Evolutionary conservation across 2,888 invertebrate genomes (phyloP), one percentile per base, ranked within the genome.

Genomic region (Ophioninae sp.): DNA sequence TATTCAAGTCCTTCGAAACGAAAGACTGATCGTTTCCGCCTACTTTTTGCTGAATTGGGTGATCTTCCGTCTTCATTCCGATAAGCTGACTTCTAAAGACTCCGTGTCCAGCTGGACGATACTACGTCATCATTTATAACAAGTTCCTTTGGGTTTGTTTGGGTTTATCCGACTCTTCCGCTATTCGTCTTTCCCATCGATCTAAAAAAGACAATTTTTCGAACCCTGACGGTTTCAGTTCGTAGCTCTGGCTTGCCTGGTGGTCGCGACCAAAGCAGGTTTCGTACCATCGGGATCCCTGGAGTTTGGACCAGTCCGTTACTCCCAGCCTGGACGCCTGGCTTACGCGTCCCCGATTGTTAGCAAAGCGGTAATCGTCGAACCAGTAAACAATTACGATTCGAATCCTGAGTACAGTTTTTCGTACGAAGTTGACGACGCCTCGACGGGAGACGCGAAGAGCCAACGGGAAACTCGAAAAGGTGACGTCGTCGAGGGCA

Each of bases 211-310:
- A 6, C 17, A 21, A 21, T 10, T 59, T 8, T 59, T 10, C 20
- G 8, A 59, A 7, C 21, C 20, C 8, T 1, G 20, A 59, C 59
- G 21, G 7, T 59, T 59, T 21, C 79, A 90, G 93, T 88, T 93
- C 64, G 78, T 93, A 79, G 88, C 91, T 68, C 83, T 93, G 56
- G 89, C 88, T 85, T 88, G 90, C 80, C 85, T 93, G 37, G 92
- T 87, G 89, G 93, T 87, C 85, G 93, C 93, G 73, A 93, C 94
- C 57, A 94, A 83, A 74, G 95, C 94, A 89, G 95, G 94, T 1
- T 87, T 94, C 85, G 89, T 89, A 91, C 72, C 70, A 41, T 64
- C 85, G n/a, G 72, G 80, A 10, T 86, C 85, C 20, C 41, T 84
- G 13, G 20, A 59, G 5, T 59, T 59, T 8, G 82, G 69, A 87